phyloP scores from a whole-genome alignment of 1,140 invertebrate genomes.

The Drosophila nannoptera region DNA sequence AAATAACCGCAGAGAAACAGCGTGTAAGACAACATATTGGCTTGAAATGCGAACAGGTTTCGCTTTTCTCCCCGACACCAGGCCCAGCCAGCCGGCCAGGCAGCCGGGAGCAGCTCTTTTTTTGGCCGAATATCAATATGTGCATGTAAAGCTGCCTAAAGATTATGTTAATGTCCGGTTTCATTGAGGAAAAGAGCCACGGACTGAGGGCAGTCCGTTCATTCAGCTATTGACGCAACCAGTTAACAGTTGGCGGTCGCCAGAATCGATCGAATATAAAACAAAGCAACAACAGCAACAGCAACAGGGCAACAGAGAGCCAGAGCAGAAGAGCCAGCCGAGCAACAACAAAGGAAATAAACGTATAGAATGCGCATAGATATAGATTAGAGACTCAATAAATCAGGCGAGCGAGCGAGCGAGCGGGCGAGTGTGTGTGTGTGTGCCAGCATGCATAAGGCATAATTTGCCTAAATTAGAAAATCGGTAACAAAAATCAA shows the following conservation, averaged over 20 bases:
- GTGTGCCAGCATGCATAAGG: constrained; percentile 43
- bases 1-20: constrained; percentile 67
- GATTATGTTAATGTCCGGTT: constrained; percentile 71
- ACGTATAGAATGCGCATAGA: constrained; percentile 25
- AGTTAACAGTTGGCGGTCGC: constrained; percentile 57
- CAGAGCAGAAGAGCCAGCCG: too few species aligned
- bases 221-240: constrained; percentile 67
- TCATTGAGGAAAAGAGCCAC: constrained; percentile 68
- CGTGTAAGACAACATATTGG: constrained; percentile 66
- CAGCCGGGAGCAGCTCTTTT: constrained; percentile 28
- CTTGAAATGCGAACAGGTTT: constrained; percentile 68
- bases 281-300: constrained; percentile 9
- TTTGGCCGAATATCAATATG: constrained; percentile 16
- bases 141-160: constrained; percentile 14
- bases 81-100: too few species aligned
- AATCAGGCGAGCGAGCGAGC: constrained; percentile 14
- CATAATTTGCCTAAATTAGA: constrained; percentile 76
- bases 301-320: too few species aligned
- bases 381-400: constrained; percentile 24
- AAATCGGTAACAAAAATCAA: constrained; percentile 77
- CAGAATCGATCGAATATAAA: constrained; percentile 29
- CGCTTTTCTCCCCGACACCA: constrained; percentile 47
- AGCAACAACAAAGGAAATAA: neutral
- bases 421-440: neutral
- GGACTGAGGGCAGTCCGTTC: constrained; percentile 63